Evolutionary conservation across 2,888 invertebrate genomes (phyloP).

Genomic region (Nomada ferruginata): DNA sequence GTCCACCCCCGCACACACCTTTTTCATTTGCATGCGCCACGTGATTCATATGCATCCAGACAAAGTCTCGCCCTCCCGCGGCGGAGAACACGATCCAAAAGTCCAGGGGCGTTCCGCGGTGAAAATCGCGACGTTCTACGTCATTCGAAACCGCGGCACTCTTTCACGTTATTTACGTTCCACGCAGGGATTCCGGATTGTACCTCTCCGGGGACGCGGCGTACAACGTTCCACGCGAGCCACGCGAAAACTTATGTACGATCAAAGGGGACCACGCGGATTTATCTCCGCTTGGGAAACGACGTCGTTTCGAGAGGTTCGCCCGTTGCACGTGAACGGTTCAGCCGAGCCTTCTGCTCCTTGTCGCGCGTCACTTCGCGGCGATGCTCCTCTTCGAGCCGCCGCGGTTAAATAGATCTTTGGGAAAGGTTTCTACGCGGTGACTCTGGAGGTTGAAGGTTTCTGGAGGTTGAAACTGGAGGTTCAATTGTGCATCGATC

Average conservation of each 20-base stretch:
- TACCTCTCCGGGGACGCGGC: slow-evolving; percentile 45
- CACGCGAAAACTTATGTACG: slow-evolving; percentile 42
- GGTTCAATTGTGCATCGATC: slow-evolving; percentile 27
- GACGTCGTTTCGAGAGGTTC: slow-evolving; percentile 2
- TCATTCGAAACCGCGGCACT: slow-evolving; percentile 39
- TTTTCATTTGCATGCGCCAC: slow-evolving; percentile 68
- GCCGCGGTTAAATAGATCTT: neutral
- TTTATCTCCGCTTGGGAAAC: slow-evolving; percentile 35
- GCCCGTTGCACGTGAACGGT: neutral
- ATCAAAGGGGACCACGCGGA: slow-evolving; percentile 49
- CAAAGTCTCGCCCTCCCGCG: slow-evolving; percentile 63
- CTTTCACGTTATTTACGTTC: slow-evolving; percentile 65
- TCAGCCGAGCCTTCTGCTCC: neutral
- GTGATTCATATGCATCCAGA: slow-evolving; percentile 66
- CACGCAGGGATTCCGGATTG: slow-evolving; percentile 36
- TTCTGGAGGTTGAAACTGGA: too few species aligned
- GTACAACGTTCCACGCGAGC: neutral
- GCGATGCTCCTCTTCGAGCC: slow-evolving; percentile 1
- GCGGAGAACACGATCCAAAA: slow-evolving; percentile 66
- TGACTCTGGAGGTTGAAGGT: too few species aligned
- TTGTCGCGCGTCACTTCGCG: neutral
- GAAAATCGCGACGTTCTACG: slow-evolving; percentile 66
- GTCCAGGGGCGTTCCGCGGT: slow-evolving; percentile 67
- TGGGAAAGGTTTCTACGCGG: neutral
- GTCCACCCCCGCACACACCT: slow-evolving; percentile 65